Conservation (phyloP, 2,113 vertebrate genomes). For the Xenopus tropicalis region UCB_Xtro_10.0 CM004445.2:147084001-147084500, state of each 20-base stretch:
- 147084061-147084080: conserved; percentile 83
- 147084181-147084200: conserved; percentile 86
- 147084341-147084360: too few relatives aligned
- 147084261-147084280: conserved; percentile 79
- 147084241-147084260: conserved; percentile 84
- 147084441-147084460: conserved; percentile 76
- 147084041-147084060: too few relatives aligned
- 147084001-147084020: too few relatives aligned
- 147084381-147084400: conserved; percentile 74
- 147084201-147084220: conserved; percentile 79
- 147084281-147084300: too few relatives aligned
- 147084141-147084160: conserved; percentile 81
- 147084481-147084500: conserved; percentile 83
- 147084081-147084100: conserved; percentile 81
- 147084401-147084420: too few relatives aligned
- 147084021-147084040: conserved; percentile 82
- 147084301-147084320: conserved; percentile 84
- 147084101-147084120: too few relatives aligned
- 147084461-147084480: too few relatives aligned
- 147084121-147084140: conserved; percentile 83
- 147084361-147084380: conserved; percentile 86
- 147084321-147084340: conserved; percentile 79
- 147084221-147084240: too few relatives aligned
- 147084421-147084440: conserved; percentile 84
- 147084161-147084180: too few relatives aligned